phyloP scores from a whole-genome alignment of 1,140 invertebrate genomes.

The Philotrypesis tridentata region DNA sequence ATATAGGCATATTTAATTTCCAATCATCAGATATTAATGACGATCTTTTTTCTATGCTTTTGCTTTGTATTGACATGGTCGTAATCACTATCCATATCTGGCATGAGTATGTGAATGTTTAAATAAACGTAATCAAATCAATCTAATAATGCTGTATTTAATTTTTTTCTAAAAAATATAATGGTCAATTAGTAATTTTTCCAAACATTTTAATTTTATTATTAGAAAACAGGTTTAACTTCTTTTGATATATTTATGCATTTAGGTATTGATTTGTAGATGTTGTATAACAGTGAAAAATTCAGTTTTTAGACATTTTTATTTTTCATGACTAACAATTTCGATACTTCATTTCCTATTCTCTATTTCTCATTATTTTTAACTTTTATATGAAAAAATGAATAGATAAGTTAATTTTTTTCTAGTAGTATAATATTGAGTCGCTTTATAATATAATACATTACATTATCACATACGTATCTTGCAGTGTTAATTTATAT shows the following conservation, averaged over 20 bases:
- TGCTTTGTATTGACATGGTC: conserved; percentile 25
- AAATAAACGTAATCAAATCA: conserved; percentile 39
- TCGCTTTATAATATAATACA: conserved; percentile 17
- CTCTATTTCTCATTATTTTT: not conserved
- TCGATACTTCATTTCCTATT: not conserved
- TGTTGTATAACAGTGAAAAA: not conserved
- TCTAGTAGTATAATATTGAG: conserved; percentile 22
- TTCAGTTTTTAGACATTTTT: not conserved
- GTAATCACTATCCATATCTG: conserved; percentile 41
- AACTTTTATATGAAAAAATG: conserved; percentile 14
- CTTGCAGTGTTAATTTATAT: not conserved
- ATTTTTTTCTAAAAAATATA: too few species aligned
- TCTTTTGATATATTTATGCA: not conserved
- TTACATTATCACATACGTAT: conserved; percentile 26
- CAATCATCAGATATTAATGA: conserved; percentile 7
- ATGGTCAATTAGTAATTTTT: conserved; percentile 11
- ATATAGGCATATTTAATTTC: not conserved
- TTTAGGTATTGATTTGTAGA: not conserved
- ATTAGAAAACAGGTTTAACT: not conserved
- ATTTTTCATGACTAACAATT: not conserved
- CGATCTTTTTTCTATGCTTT: conserved; percentile 9
- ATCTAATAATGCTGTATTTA: not conserved
- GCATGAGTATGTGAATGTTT: conserved; percentile 40
- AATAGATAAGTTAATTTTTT: not conserved
- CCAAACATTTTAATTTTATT: too few species aligned